These are phyloP conservation scores for Doris montereyensis DNA, from an alignment of 2,888 invertebrate genomes.

Conservation along the genomic window DNA sequence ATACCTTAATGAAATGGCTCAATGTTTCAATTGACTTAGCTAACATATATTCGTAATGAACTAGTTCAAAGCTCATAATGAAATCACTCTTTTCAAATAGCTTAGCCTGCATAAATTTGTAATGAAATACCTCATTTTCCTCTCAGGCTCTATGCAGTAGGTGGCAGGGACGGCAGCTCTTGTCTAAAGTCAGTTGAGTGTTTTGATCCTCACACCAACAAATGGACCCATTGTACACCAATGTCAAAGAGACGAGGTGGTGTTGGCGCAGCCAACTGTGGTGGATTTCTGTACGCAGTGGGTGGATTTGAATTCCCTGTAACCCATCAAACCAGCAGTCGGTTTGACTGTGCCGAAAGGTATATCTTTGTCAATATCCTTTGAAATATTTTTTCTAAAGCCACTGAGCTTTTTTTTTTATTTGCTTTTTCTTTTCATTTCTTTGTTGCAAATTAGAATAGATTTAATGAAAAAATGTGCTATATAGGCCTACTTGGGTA, in stretches of 20 bases:
- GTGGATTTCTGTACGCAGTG: slow-evolving; percentile 90
- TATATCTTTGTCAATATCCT: not conserved
- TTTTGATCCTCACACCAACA: slow-evolving; percentile 85
- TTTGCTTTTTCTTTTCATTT: too few species aligned
- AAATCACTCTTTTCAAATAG: too few species aligned
- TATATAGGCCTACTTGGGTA: too few species aligned
- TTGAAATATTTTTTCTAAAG: too few species aligned
- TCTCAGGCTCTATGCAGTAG: slow-evolving; percentile 88
- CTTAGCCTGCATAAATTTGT: too few species aligned
- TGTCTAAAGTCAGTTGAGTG: slow-evolving; percentile 93
- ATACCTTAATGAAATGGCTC: too few species aligned
- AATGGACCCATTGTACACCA: slow-evolving; percentile 88
- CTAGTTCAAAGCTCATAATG: too few species aligned
- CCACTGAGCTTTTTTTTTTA: too few species aligned
- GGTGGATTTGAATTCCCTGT: slow-evolving; percentile 96
- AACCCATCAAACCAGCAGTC: slow-evolving; percentile 85
- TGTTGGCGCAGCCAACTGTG: slow-evolving; percentile 90
- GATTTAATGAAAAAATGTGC: not conserved
- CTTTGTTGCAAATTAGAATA: too few species aligned
- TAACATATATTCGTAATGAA: too few species aligned
- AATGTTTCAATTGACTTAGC: too few species aligned
- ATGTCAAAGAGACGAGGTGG: slow-evolving; percentile 91
- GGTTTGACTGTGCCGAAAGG: slow-evolving; percentile 92
- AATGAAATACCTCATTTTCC: too few species aligned
- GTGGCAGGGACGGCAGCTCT: slow-evolving; percentile 92